Base-by-base conservation (phyloP, 2,113 vertebrate species). In the Varanus komodoensis region DNA sequence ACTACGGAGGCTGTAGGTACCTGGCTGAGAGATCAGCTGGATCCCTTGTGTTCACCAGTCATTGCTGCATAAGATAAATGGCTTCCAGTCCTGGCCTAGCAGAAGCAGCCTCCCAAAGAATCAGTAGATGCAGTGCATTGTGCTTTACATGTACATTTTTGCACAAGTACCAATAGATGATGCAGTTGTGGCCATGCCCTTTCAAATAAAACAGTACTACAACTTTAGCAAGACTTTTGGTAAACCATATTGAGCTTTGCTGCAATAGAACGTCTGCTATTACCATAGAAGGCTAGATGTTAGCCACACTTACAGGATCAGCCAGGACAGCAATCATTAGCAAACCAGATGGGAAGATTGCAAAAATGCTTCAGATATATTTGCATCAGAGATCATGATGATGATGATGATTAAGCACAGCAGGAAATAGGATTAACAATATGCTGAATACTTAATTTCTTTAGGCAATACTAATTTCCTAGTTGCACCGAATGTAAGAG, bases 381-480 rank as follows among this genome's bases (percentile, higher is more conserved):
- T 75, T 73, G 89, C 17, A 84, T 86, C 14, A 81, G 38, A 88
- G 25, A 84, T 8, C 12, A 44, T 93, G 54, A 48, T 85, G 54
- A 54, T 12, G 87, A 38, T 0, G 92, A 67, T 74, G 84, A 50
- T 12, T 0, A 69, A 82, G 71, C 94, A 92, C 34, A 48, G 38
- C 9, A 21, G 57, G 50, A 87, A 87, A 90, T 88, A n/a, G 29
- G 88, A 89, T 94, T 85, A 69, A 73, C 50, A 88, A 9, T 68
- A 48, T 29, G 50, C 50, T 54, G 52, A 73, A 71, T 19, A 9
- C 3, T 2, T 69, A 48, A 27, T 14, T 38, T 69, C n/a, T 48
- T 67, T 64, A 79, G 27, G 38, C 75, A 79, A n/a, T 50, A 79
- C 27, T 32, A 11, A 50, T 67, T 79, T 87, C 7, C 21, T 25